Base-by-base conservation (phyloP, 2,113 vertebrate species). In the Nyctibius bracteatus region DNA sequence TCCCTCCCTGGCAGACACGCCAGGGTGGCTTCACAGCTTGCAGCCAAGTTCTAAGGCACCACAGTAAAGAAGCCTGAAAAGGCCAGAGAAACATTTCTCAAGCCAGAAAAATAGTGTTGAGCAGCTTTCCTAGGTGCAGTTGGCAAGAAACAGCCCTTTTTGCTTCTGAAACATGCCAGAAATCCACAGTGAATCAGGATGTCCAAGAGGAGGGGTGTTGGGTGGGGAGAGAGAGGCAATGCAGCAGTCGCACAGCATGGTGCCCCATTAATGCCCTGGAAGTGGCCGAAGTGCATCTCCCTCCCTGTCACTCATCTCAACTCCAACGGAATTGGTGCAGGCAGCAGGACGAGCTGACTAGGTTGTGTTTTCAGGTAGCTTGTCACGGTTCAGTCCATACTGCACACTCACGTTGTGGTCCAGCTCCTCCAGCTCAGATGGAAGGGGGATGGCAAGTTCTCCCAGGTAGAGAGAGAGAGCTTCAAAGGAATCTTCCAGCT, bases 401-500 rank as follows among this genome's bases (percentile, higher is more conserved):
- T 98, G 97, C 92, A 97, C 3, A 30, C 96, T 98, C 91, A 98
- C 95, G 4, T 97, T 98, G 88, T 99, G 99, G 94, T 99, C 99
- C 94, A 99, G 98, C 91, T 99, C 98, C 24, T 99, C 99, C 96
- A 99, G 97, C 96, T 99, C 99, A 2, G 99, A 98, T 1, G 99
- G 99, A 49, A 99, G 98, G 2, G 99, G 99, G 96, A 99, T 99
- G 74, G 98, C 98, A 94, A 99, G 97, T 88, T 99, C 99, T 68
- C 98, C 98, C 97, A 99, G 98, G 97, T 99, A 99, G 30, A 99
- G 97, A 66, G 98, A 98, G 47, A 99, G 97, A 4, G 99, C 99
- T 93, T 98, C 98, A 46, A 99, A 99, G 90, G 98, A 99, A 97
- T 99, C 99, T 97, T 99, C 99, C 97, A 99, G 97, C 97, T 99